Percentiles rank a stretch among this genome's conserved stretches.
These are phyloP conservation scores for Sebastes schlegelii DNA, from an alignment of 2,113 vertebrate genomes.

Conservation along the genomic window DNA sequence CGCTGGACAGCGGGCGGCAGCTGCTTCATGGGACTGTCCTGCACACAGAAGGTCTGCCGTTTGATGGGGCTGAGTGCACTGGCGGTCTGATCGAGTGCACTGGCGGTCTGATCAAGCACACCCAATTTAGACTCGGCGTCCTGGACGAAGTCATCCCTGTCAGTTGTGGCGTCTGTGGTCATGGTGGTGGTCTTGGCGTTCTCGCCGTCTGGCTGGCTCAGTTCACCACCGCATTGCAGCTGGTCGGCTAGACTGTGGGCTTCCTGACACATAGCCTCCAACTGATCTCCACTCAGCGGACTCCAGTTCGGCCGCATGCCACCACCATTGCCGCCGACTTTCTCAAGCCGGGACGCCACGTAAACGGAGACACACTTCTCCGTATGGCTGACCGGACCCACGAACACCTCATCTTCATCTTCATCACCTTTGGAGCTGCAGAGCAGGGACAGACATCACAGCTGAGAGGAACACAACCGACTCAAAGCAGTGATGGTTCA, in stretches of 20 bases:
- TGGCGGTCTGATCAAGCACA: constrained; percentile 75
- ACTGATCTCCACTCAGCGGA: constrained; percentile 86
- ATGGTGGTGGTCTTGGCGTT: neutral
- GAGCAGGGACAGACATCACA: constrained; percentile 5
- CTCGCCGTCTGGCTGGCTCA: neutral
- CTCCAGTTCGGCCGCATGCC: constrained; percentile 79
- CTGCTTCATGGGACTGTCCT: constrained; percentile 83
- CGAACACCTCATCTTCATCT: constrained; percentile 92
- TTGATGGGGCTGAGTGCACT: constrained; percentile 85
- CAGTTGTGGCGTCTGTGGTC: neutral
- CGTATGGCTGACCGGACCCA: constrained; percentile 84
- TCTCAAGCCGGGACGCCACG: constrained; percentile 40
- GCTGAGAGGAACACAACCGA: neutral
- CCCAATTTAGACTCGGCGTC: constrained; percentile 83
- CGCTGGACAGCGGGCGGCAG: constrained; percentile 79
- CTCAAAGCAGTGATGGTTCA: too few species aligned
- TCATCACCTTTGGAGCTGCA: constrained; percentile 80
- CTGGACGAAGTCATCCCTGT: constrained; percentile 85
- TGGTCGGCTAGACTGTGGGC: constrained; percentile 87
- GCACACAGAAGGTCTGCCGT: constrained; percentile 89
- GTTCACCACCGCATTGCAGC: constrained; percentile 76
- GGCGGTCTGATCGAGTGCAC: constrained; percentile 56
- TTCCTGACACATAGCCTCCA: constrained; percentile 91
- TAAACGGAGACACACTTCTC: constrained; percentile 83
- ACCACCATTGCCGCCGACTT: neutral